phyloP scores from a whole-genome alignment of 2,113 vertebrate genomes.

The Eurystomus gularis region DNA sequence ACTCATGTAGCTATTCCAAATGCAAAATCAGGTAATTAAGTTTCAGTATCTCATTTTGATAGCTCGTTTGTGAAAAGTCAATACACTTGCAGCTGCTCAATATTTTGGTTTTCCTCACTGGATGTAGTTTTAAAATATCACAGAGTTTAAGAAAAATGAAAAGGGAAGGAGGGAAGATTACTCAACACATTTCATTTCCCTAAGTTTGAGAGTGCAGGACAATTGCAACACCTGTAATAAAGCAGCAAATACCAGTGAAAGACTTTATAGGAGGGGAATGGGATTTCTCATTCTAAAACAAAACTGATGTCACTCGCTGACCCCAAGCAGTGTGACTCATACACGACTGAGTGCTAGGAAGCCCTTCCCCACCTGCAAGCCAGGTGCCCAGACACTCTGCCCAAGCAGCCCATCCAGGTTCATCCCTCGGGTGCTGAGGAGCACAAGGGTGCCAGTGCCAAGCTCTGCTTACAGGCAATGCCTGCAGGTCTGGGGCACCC shows the following conservation, averaged over 20 bases:
- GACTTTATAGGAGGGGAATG: not conserved
- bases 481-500: not conserved
- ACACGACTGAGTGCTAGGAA: fast-evolving
- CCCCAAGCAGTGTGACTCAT: fast-evolving
- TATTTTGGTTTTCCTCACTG: not conserved
- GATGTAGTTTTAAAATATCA: not conserved
- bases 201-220: fast-evolving
- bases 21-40: not conserved
- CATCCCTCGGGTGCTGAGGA: fast-evolving
- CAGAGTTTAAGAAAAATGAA: not conserved
- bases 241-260: not conserved
- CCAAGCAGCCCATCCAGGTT: not conserved
- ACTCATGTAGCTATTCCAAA: not conserved
- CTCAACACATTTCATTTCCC: not conserved
- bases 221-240: not conserved
- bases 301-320: not conserved
- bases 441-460: fast-evolving
- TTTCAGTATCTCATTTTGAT: not conserved
- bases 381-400: not conserved
- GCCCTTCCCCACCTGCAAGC: not conserved
- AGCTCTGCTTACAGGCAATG: fast-evolving
- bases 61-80: not conserved
- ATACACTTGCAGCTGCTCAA: not conserved
- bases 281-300: not conserved
- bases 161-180: fast-evolving